A percentile compares a stretch with the other conserved stretches of the same genome.
These are phyloP conservation scores for Chrysopa pallens DNA, from an alignment of 1,140 invertebrate species.

Conservation along the genomic window DNA sequence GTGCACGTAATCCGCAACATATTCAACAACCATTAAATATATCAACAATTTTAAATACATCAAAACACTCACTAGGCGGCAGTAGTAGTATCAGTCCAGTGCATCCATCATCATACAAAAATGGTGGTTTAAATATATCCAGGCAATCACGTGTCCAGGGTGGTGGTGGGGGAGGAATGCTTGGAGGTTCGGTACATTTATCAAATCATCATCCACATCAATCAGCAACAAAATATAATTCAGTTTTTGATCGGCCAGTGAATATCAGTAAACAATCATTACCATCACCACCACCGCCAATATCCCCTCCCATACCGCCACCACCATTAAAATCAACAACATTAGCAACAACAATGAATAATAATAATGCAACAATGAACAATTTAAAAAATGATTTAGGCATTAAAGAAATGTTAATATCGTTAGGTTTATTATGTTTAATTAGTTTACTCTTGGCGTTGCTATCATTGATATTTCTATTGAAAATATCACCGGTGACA, in stretches of 20 bases:
- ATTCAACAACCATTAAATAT: constrained; percentile 16
- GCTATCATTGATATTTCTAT: constrained; percentile 64
- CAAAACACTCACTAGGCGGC: constrained; percentile 49
- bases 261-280: constrained; percentile 4
- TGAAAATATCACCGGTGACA: constrained; percentile 59
- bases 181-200: constrained; percentile 5
- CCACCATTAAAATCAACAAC: constrained; percentile 29
- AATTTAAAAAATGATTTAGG: constrained; percentile 23
- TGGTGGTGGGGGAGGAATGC: constrained; percentile 19
- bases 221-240: constrained; percentile 4
- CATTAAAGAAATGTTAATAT: constrained; percentile 65
- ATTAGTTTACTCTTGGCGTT: constrained; percentile 66
- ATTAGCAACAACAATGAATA: constrained; percentile 23
- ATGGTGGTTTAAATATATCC: constrained; percentile 33
- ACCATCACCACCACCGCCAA: constrained; percentile 3
- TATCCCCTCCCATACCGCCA: constrained; percentile 13
- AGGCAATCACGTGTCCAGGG: constrained; percentile 12
- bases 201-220: constrained; percentile 1
- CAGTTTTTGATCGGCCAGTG: background rate
- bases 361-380: constrained; percentile 15
- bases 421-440: constrained; percentile 66
- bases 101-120: constrained; percentile 24
- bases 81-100: constrained; percentile 8
- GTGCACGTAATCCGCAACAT: too few species aligned
- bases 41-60: constrained; percentile 24